Evolutionary conservation across 2,888 invertebrate genomes (phyloP).

Genomic region (Drosophila nigritarsus): DNA sequence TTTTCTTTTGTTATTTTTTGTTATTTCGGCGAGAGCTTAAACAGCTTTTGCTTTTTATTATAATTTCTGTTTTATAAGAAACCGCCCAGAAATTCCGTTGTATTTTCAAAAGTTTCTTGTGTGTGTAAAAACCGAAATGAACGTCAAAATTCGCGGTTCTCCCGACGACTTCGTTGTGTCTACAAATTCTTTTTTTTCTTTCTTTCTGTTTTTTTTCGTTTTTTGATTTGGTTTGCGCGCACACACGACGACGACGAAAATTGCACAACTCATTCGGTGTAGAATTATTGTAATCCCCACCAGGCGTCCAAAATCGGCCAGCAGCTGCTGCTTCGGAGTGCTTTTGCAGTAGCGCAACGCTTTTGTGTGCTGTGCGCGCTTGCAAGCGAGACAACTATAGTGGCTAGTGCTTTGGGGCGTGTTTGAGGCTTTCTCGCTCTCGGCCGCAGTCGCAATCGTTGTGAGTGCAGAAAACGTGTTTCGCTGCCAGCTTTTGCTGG

Average conservation of each 20-base stretch:
- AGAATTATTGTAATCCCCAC: constrained; percentile 85
- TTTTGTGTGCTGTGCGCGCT: constrained; percentile 9
- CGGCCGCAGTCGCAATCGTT: background rate
- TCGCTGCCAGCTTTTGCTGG: constrained; percentile 49
- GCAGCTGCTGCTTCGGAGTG: constrained; percentile 53
- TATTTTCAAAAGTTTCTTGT: constrained; percentile 25
- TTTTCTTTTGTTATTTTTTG: background rate
- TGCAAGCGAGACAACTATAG: constrained; percentile 45
- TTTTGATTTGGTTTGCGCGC: constrained; percentile 31
- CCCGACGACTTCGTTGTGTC: constrained; percentile 58
- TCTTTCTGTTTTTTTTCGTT: background rate
- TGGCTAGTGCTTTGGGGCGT: constrained; percentile 29
- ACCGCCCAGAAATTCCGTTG: constrained; percentile 20
- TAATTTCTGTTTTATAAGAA: constrained; percentile 13
- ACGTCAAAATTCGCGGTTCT: background rate
- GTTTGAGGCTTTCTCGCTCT: constrained; percentile 36
- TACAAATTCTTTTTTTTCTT: constrained; percentile 42
- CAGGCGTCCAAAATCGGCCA: constrained; percentile 75
- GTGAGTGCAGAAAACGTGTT: constrained; percentile 37
- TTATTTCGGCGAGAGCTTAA: constrained; percentile 70
- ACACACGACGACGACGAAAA: constrained; percentile 61
- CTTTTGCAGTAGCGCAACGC: constrained; percentile 44
- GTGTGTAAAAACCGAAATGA: constrained; percentile 8
- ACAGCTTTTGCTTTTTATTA: constrained; percentile 55
- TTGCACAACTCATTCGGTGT: constrained; percentile 83